Conservation (phyloP, 2,888 invertebrate genomes). For the Pycnomerus fuliginosus region DNA sequence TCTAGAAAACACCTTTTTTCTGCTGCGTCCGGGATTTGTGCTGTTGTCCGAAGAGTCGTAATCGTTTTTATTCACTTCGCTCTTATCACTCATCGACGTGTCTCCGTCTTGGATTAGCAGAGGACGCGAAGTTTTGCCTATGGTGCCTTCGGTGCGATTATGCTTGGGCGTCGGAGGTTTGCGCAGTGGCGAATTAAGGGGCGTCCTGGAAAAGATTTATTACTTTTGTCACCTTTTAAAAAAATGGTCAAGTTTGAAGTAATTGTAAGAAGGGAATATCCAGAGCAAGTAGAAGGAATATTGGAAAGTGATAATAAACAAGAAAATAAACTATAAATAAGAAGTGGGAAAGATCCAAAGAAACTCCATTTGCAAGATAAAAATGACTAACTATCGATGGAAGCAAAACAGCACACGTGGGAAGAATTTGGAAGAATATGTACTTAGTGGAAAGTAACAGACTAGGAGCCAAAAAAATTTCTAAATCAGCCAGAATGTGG, state of each 20-base stretch:
- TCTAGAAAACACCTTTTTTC: conserved; percentile 68
- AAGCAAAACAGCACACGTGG: too few relatives aligned
- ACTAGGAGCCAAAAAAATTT: too few relatives aligned
- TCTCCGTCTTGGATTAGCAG: conserved; percentile 50
- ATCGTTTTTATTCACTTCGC: conserved; percentile 47
- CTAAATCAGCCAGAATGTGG: too few relatives aligned
- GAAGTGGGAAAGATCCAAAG: not conserved
- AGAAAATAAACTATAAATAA: not conserved
- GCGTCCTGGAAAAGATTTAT: conserved; percentile 33
- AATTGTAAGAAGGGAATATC: too few relatives aligned
- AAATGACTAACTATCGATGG: not conserved
- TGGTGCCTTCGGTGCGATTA: conserved; percentile 49
- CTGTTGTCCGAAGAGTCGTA: conserved; percentile 58
- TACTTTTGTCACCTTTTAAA: too few relatives aligned
- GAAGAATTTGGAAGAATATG: too few relatives aligned
- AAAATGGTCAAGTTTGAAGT: too few relatives aligned
- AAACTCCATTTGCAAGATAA: too few relatives aligned
- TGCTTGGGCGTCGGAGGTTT: conserved; percentile 48
- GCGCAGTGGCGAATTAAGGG: conserved; percentile 33
- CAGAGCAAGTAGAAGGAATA: too few relatives aligned
- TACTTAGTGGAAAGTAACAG: too few relatives aligned
- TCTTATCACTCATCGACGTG: conserved; percentile 54
- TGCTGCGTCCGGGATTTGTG: conserved; percentile 57
- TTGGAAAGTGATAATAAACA: too few relatives aligned
- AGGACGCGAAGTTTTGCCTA: conserved; percentile 44